These are phyloP conservation scores for Drosophila ambigua DNA, from an alignment of 1,140 invertebrate genomes.

Conservation along the genomic window DNA sequence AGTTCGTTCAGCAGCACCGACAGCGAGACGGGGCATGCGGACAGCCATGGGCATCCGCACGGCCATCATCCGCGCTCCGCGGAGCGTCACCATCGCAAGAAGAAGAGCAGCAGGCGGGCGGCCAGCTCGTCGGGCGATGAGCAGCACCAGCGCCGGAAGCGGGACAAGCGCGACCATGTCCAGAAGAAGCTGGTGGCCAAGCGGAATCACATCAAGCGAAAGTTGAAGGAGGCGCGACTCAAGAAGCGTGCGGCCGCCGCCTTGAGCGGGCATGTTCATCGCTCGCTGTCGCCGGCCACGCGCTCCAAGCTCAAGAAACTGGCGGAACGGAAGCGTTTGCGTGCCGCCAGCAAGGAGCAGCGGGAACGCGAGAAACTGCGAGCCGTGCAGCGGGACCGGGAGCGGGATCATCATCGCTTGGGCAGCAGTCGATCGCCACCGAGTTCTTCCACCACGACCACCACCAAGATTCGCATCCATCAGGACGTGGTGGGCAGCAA, in stretches of 20 bases:
- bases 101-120: slow-evolving; percentile 64
- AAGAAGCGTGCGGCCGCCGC: slow-evolving; percentile 76
- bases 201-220: slow-evolving; percentile 77
- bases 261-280: slow-evolving; percentile 68
- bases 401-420: slow-evolving; percentile 72
- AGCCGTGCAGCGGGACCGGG: slow-evolving; percentile 65
- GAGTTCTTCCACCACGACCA: slow-evolving; percentile 64
- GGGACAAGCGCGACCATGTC: slow-evolving; percentile 72
- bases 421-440: slow-evolving; percentile 73
- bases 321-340: slow-evolving; percentile 71
- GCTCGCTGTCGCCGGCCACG: slow-evolving; percentile 69
- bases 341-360: slow-evolving; percentile 77
- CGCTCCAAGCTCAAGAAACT: slow-evolving; percentile 76
- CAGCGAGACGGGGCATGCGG: slow-evolving; percentile 54
- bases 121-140: slow-evolving; percentile 76
- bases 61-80: slow-evolving; percentile 47
- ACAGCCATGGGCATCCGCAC: slow-evolving; percentile 31
- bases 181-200: slow-evolving; percentile 82
- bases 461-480: slow-evolving; percentile 79
- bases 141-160: slow-evolving; percentile 66
- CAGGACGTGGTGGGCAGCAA: slow-evolving; percentile 77
- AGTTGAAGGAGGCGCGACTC: slow-evolving; percentile 76
- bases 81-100: slow-evolving; percentile 74
- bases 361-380: slow-evolving; percentile 77
- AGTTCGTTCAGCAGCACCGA: slow-evolving; percentile 79